These are phyloP conservation scores for Cyprinodon diabolis DNA, from an alignment of 2,797 vertebrate species.

Conservation along the genomic window DNA sequence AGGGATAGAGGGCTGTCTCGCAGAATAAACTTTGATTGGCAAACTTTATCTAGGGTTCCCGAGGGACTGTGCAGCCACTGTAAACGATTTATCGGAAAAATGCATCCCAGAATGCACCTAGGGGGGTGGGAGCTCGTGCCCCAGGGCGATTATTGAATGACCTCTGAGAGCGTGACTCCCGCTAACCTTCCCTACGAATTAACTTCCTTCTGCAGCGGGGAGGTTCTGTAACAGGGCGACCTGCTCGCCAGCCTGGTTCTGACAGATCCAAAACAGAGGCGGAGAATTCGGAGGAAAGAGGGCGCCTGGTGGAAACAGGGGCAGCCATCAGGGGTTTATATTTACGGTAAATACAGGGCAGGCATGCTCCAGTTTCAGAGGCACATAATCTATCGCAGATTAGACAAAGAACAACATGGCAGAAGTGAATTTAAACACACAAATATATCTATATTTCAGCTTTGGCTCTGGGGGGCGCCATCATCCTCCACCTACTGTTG, in stretches of 20 bases:
- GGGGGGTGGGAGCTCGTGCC: constrained; percentile 63
- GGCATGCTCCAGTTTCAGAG: background rate
- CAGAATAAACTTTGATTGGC: constrained; percentile 76
- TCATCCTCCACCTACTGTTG: no score
- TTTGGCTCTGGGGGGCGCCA: no score
- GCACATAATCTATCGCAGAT: no score
- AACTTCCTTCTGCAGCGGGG: constrained; percentile 65
- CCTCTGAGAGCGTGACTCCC: constrained; percentile 78
- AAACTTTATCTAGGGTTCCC: constrained; percentile 81
- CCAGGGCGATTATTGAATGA: constrained; percentile 82
- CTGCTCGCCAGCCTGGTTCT: constrained; percentile 35
- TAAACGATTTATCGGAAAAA: constrained; percentile 84
- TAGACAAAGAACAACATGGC: no score
- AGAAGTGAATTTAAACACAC: no score
- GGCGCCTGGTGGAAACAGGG: constrained; percentile 11
- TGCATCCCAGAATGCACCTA: constrained; percentile 81
- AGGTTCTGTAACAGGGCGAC: constrained; percentile 38
- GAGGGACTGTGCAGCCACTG: constrained; percentile 73
- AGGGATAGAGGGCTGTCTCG: constrained; percentile 50
- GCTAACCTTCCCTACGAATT: constrained; percentile 75
- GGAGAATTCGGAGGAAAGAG: constrained; percentile 4
- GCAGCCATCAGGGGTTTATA: background rate
- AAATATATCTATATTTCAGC: no score
- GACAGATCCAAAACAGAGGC: constrained; percentile 42
- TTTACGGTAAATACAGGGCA: background rate